These are phyloP conservation scores for Salvelinus alpinus DNA, from an alignment of 2,113 vertebrate species.

Conservation along the genomic window DNA sequence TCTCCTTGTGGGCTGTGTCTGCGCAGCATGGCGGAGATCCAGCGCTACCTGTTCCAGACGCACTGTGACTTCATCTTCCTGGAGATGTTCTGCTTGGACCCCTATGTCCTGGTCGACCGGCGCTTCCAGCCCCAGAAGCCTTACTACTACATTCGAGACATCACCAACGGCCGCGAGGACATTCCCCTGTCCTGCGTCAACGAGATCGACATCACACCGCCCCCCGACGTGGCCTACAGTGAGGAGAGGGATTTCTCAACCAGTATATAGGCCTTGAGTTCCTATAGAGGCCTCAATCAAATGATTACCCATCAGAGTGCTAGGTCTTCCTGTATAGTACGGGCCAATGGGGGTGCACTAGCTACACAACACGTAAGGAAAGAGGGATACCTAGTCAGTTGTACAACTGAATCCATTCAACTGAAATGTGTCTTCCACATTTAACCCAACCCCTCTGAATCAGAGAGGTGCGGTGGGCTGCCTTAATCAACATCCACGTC, in stretches of 20 bases:
- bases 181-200: slow-evolving; percentile 95
- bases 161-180: slow-evolving; percentile 89
- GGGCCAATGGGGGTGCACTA: too few species aligned
- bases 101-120: slow-evolving; percentile 93
- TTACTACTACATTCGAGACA: slow-evolving; percentile 92
- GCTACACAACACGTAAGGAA: too few species aligned
- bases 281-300: too few species aligned
- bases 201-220: slow-evolving; percentile 89
- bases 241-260: slow-evolving; percentile 46
- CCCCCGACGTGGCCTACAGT: slow-evolving; percentile 93
- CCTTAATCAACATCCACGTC: too few species aligned
- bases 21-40: slow-evolving; percentile 93
- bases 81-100: slow-evolving; percentile 98
- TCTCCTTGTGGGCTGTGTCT: slow-evolving; percentile 92
- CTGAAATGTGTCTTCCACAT: too few species aligned
- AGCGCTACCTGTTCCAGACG: slow-evolving; percentile 91
- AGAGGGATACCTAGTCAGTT: too few species aligned
- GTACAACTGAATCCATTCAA: too few species aligned
- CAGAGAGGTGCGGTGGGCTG: too few species aligned
- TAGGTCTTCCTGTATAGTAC: too few species aligned
- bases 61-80: slow-evolving; percentile 91
- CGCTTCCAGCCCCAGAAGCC: slow-evolving; percentile 93
- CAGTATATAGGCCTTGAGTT: too few species aligned
- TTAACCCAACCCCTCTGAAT: too few species aligned
- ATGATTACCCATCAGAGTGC: too few species aligned